phyloP scores from a whole-genome alignment of 2,113 vertebrate genomes.

The Scytalopus superciliaris region DNA sequence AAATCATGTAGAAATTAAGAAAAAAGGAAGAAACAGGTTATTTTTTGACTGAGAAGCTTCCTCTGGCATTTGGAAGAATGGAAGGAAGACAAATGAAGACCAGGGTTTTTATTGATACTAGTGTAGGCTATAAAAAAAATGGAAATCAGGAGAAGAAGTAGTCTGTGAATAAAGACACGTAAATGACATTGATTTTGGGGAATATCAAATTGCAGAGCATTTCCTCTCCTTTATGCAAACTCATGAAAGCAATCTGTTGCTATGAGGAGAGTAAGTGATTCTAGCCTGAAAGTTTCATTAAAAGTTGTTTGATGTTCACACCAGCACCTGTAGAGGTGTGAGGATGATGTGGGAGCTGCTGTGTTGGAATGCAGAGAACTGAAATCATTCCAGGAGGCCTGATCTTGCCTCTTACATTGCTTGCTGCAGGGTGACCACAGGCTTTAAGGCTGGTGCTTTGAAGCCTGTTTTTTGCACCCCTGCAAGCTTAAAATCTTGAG shows the following conservation, averaged over 20 bases:
- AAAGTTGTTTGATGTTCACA: neutral
- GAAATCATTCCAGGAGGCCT: neutral
- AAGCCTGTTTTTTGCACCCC: neutral
- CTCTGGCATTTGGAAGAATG: neutral
- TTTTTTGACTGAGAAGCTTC: conserved; percentile 7
- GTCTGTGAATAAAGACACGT: neutral
- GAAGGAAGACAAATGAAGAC: neutral
- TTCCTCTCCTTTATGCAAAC: conserved; percentile 6
- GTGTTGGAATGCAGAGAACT: neutral
- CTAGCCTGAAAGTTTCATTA: neutral
- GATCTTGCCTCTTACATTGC: neutral
- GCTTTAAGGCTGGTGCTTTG: neutral
- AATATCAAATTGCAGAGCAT: neutral
- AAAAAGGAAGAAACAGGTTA: neutral
- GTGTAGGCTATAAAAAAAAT: neutral
- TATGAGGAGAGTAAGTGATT: neutral
- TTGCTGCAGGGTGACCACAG: neutral
- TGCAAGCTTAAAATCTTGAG: neutral
- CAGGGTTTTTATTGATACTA: neutral
- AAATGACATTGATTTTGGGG: neutral
- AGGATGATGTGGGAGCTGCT: neutral
- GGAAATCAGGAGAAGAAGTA: neutral
- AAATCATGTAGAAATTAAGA: neutral
- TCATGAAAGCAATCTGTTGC: neutral
- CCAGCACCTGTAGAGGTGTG: neutral